Conservation (phyloP, 2,113 vertebrate species). For the Notarius lentiginosus region DNA sequence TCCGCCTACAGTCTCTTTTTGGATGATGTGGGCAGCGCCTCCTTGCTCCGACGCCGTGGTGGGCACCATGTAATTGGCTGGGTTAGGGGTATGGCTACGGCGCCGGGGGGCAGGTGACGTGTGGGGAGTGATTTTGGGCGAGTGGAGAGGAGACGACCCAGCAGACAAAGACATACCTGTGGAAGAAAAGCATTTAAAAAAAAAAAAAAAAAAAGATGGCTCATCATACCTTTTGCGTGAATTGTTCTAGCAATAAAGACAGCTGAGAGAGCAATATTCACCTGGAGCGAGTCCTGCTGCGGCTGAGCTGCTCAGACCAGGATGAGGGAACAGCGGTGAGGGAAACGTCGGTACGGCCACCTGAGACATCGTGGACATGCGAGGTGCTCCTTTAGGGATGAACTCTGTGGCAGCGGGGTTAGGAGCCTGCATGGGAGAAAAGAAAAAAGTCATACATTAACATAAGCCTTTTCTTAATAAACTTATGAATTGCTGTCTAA, state of each 20-base stretch:
- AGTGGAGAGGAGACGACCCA: constrained; percentile 97
- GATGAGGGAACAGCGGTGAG: constrained; percentile 91
- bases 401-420: constrained; percentile 97
- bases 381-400: constrained; percentile 95
- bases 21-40: constrained; percentile 86
- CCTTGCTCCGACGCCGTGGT: constrained; percentile 86
- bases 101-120: constrained; percentile 94
- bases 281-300: constrained; percentile 90
- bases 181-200: neutral
- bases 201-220: neutral
- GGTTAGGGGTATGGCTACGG: constrained; percentile 97
- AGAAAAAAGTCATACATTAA: constrained; percentile 20
- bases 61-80: constrained; percentile 96
- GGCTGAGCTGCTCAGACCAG: constrained; percentile 84
- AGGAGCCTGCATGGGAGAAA: constrained; percentile 78
- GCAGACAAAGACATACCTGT: constrained; percentile 97
- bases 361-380: constrained; percentile 89
- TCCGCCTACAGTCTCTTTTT: constrained; percentile 98
- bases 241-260: neutral
- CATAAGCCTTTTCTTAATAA: neutral
- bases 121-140: constrained; percentile 98
- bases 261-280: constrained; percentile 63
- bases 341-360: constrained; percentile 91
- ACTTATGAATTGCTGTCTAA: no score
- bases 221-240: neutral